Evolutionary conservation across 1,140 invertebrate species (phyloP).

Genomic region (Marisa cornuarietis): DNA sequence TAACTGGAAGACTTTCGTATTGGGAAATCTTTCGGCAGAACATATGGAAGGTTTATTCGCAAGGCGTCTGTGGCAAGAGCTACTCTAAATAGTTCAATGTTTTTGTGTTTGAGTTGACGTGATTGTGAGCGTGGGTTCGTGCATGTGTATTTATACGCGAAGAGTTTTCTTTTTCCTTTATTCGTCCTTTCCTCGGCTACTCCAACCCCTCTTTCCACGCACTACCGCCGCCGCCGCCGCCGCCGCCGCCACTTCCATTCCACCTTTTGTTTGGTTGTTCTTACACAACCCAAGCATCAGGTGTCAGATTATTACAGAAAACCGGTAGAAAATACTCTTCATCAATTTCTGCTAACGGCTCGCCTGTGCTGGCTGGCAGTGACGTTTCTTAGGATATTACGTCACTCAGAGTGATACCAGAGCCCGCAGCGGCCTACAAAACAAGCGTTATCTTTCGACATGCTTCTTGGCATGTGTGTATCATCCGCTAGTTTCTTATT

Average conservation of each 20-base stretch:
- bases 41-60: too few species aligned
- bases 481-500: neutral
- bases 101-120: neutral
- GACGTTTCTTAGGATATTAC: too few species aligned
- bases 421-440: too few species aligned
- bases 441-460: too few species aligned
- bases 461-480: neutral
- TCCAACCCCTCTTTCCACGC: neutral
- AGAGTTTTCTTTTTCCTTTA: neutral
- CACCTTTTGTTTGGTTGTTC: neutral
- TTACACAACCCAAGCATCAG: neutral
- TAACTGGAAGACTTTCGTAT: too few species aligned
- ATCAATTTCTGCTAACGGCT: neutral
- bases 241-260: neutral
- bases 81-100: neutral
- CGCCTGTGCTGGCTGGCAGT: too few species aligned
- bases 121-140: neutral
- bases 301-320: neutral
- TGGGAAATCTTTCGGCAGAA: too few species aligned
- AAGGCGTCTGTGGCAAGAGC: too few species aligned
- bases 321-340: neutral
- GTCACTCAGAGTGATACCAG: too few species aligned
- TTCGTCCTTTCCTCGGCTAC: neutral
- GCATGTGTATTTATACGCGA: neutral
- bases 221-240: too few species aligned